Conservation (phyloP, 37 sponge, comb jelly and placozoan genomes). For the Beroe ovata region DNA sequence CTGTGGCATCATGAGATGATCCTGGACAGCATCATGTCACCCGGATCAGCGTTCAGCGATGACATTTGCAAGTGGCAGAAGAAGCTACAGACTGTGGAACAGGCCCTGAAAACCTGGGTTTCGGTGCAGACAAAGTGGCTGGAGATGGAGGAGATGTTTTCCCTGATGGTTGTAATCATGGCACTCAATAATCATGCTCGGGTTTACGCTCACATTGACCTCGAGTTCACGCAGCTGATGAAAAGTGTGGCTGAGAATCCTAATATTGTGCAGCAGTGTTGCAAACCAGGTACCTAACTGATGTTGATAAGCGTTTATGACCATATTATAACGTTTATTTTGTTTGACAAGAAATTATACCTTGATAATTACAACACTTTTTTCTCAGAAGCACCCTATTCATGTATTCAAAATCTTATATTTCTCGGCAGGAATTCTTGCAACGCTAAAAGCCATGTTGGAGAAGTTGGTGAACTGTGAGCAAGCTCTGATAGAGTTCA, state of each 20-base stretch:
- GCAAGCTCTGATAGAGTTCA: slow-evolving; percentile 46
- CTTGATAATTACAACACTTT: not conserved
- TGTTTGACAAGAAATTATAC: not conserved
- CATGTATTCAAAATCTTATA: no score
- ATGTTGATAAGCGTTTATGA: not conserved
- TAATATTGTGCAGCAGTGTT: slow-evolving; percentile 65
- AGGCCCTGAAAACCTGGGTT: slow-evolving; percentile 30
- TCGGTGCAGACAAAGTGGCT: slow-evolving; percentile 53
- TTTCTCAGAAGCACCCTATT: no score
- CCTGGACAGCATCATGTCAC: slow-evolving; percentile 57
- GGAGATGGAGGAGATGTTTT: slow-evolving; percentile 67
- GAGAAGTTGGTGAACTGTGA: slow-evolving; percentile 62
- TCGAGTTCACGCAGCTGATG: slow-evolving; percentile 61
- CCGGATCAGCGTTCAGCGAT: slow-evolving; percentile 62
- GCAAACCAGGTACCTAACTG: slow-evolving; percentile 18
- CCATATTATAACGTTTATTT: not conserved
- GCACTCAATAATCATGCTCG: slow-evolving; percentile 46
- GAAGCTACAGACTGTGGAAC: slow-evolving; percentile 53
- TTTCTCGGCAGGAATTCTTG: slow-evolving; percentile 12
- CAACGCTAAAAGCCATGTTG: not conserved
- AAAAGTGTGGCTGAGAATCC: slow-evolving; percentile 62
- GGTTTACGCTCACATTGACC: slow-evolving; percentile 57
- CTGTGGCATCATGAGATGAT: slow-evolving; percentile 66
- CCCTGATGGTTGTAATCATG: not conserved
- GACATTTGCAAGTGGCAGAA: slow-evolving; percentile 54